These are phyloP conservation scores for Syrmaticus mikado DNA, from an alignment of 2,113 vertebrate genomes.

Conservation along the genomic window DNA sequence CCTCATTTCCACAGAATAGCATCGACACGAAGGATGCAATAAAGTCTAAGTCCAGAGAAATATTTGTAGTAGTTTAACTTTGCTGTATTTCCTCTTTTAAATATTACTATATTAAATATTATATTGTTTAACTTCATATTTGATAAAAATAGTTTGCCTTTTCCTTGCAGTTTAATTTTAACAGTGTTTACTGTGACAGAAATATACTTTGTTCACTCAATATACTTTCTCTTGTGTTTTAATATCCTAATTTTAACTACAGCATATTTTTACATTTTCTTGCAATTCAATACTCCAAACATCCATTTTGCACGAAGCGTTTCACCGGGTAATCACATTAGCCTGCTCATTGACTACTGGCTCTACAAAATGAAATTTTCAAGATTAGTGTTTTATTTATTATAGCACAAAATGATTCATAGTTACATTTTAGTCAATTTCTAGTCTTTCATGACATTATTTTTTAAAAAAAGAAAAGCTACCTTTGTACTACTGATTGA, in stretches of 20 bases:
- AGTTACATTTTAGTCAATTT: neutral
- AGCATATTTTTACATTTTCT: constrained; percentile 25
- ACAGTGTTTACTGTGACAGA: neutral
- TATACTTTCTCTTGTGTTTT: neutral
- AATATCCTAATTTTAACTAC: neutral
- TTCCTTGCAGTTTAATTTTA: constrained; percentile 17
- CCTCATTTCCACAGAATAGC: neutral
- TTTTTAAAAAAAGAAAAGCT: neutral
- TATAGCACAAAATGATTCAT: neutral
- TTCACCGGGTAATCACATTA: constrained; percentile 18
- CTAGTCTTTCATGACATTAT: neutral
- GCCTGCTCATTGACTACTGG: neutral
- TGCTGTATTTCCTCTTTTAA: neutral
- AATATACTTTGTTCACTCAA: neutral
- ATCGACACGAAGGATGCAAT: neutral
- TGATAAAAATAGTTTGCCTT: constrained; percentile 9
- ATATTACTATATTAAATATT: neutral
- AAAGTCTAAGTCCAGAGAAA: neutral
- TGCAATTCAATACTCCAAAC: neutral
- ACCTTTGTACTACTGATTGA: neutral
- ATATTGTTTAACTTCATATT: neutral
- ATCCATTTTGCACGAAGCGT: neutral
- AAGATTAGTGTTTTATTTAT: constrained; percentile 35
- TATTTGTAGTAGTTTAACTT: neutral
- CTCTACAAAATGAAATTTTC: constrained; percentile 10